Conservation (phyloP, 2,797 vertebrate genomes). For the Babyrousa celebensis region DNA sequence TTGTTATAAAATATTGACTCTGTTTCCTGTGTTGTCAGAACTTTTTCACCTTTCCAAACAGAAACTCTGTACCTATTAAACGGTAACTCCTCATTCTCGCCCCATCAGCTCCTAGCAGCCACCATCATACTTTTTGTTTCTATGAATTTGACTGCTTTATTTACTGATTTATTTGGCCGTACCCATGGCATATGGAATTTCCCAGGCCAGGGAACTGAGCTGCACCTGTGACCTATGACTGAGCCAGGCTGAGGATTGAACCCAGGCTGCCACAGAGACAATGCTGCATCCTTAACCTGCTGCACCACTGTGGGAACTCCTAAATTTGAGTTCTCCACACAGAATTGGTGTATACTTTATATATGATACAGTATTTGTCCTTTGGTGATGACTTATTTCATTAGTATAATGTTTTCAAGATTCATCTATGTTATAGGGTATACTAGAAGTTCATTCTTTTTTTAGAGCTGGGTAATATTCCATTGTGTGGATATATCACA, state of each 20-base stretch:
- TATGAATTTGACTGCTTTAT: background rate
- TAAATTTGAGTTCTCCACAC: too few relatives aligned
- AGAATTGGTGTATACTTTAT: too few relatives aligned
- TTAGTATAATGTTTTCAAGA: background rate
- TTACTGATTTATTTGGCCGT: too few relatives aligned
- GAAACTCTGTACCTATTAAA: background rate
- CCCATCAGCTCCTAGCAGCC: background rate
- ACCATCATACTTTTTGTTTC: background rate
- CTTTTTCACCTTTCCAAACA: background rate
- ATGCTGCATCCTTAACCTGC: too few relatives aligned
- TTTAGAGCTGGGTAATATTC: background rate
- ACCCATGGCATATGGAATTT: too few relatives aligned
- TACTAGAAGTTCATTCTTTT: slow-evolving; percentile 10
- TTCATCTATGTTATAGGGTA: background rate
- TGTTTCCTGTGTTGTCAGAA: background rate
- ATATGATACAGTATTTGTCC: background rate
- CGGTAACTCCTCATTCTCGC: background rate
- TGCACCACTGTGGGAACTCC: too few relatives aligned
- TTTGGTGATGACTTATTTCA: background rate
- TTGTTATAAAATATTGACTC: background rate
- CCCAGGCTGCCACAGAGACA: too few relatives aligned
- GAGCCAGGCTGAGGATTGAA: too few relatives aligned
- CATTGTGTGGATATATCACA: background rate
- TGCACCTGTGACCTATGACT: too few relatives aligned
- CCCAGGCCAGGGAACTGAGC: too few relatives aligned